Base-by-base conservation (phyloP, 2,888 invertebrate species). In the Cephalotes varians region DNA sequence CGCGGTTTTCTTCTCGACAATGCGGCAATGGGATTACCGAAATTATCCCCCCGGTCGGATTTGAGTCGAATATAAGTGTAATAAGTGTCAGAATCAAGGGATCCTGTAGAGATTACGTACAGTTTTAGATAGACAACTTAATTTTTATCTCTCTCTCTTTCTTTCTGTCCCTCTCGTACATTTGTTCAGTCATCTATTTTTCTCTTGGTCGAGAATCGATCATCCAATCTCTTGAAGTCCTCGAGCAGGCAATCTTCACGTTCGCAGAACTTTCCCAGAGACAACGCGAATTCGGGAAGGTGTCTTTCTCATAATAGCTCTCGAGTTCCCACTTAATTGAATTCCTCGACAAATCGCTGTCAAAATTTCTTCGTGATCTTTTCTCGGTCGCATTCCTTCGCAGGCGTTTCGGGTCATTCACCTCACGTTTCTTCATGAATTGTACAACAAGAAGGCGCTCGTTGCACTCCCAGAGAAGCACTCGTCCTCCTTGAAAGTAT, bases 61-160 rank as follows among this genome's bases (percentile, higher is more conserved):
- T 80, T 64, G 73, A 56, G 51, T 82, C 79, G 34, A 71, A 31
- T 51, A 37, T 69, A 67, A 80, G 62, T 64, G 72, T 67, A 49
- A 56, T 58, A 40, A 60, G 4, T 72, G 56, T 2, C 7, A n/a
- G 18, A 60, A 49, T 69, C 18, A 21, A 47, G 28, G 58, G 25
- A 34, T 58, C 67, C 47, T 18, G 62, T 67, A 62, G 56, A 67
- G 65, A 87, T 86, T 84, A 82, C 58, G 44, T 69, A 79, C 56
- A 3, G 31, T 56, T 56, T n/a, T 64, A 83, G 31, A 56, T 81
- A 73, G 56, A 76, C 73, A 18, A 47, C 5, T 47, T 40, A 31
- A 60, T 60, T 40, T 71, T 82, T 80, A 9, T 67, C 56, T 80
- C 67, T 67, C 56, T n/a, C 0, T 51, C 47, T 72, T 58, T 67